These are phyloP conservation scores for Ennomos erosarius DNA, from an alignment of 2,888 invertebrate species.

Conservation along the genomic window DNA sequence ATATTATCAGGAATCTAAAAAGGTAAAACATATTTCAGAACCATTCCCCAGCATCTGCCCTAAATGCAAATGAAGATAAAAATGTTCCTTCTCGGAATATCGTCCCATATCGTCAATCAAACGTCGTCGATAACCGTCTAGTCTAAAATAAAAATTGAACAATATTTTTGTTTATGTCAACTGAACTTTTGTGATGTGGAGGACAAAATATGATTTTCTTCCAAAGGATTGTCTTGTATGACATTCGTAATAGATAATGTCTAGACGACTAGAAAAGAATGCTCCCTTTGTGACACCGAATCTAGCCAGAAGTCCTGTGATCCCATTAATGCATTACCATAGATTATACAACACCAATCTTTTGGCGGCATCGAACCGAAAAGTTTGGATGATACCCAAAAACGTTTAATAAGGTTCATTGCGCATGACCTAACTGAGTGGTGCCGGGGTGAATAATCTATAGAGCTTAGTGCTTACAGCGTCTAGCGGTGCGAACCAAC, in stretches of 20 bases:
- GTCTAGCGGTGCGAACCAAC: slow-evolving; percentile 54
- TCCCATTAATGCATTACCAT: background rate
- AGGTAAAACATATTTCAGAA: background rate
- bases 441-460: slow-evolving; percentile 61
- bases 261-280: no score
- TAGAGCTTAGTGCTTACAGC: slow-evolving; percentile 30
- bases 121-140: no score
- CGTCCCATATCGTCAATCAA: slow-evolving; percentile 3
- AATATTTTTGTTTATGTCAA: no score
- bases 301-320: no score
- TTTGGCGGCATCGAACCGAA: slow-evolving; percentile 21
- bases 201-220: no score
- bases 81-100: slow-evolving; percentile 8
- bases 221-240: no score
- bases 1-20: slow-evolving; percentile 17
- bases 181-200: no score
- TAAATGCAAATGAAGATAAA: slow-evolving; percentile 13
- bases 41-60: background rate
- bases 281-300: no score
- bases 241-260: no score
- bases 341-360: slow-evolving; percentile 16
- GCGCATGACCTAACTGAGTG: slow-evolving; percentile 60
- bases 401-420: slow-evolving; percentile 56
- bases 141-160: no score
- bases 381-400: slow-evolving; percentile 55